Base-by-base conservation (phyloP, 2,888 invertebrate species). In the Latrodectus elegans region DNA sequence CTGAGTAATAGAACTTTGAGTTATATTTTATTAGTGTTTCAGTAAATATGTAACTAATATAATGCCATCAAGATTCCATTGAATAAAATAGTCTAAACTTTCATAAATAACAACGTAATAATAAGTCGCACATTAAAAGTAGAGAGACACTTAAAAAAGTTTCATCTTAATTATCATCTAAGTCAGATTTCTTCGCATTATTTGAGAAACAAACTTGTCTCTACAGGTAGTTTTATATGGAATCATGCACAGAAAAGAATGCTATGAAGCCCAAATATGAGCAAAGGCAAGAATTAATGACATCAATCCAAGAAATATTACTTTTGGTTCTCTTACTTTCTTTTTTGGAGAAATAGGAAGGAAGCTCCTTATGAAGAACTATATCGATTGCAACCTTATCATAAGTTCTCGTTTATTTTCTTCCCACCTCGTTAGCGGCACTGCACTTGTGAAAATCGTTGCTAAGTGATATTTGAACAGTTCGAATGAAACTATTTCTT, bases 171-270 rank as follows among this genome's bases (percentile, higher is more conserved):
- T 4, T 38, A 38, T 38, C 38, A 38, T 6, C 38, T 38, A 4
- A 6, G 38, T 38, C 38, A 38, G 38, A 38, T 38, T 38, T 38
- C 38, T 38, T 38, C 6, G 4, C 38, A 38, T 38, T 38, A 38
- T 38, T 38, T 38, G 38, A 6, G 6, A 38, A 38, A 6, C 38
- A 2, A 38, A 38, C 38, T 38, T 6, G 38, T 38, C 71, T 76
- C 68, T 76, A 83, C 68, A 76, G 71, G 71, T 76, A 82, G 68
- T 70, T 73, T 75, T 82, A 75, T 82, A 75, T 68, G 82, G 74
- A 68, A 53, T 49, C 68, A 75, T 82, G 75, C 67, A 67, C 38
- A 80, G 74, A 26, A 53, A 26, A 49, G 68, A 70, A 55, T 67
- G 70, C 68, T 55, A 55, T 22, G 65, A 52, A 75, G 55, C 68